A percentile compares a stretch with the other conserved stretches of the same genome.
Conservation (phyloP, 2,797 vertebrate genomes). For the Lagocephalus sceleratus region DNA sequence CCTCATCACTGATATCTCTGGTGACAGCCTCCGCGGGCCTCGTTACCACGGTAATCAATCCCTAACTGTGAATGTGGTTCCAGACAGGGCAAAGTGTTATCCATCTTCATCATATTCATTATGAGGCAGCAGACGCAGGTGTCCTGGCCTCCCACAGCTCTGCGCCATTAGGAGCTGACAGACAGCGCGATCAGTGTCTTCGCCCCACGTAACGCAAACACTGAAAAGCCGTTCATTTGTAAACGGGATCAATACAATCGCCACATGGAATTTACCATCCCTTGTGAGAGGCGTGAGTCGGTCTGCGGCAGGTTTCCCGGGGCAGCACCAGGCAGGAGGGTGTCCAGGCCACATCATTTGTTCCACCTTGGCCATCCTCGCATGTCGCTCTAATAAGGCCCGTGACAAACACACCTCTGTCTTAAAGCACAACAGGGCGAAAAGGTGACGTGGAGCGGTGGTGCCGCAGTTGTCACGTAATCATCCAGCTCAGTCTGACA, state of each 20-base stretch:
- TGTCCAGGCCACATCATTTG: conserved; percentile 51
- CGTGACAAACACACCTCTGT: conserved; percentile 37
- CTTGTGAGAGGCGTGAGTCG: conserved; percentile 14
- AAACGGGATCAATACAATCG: background rate
- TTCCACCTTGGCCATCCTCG: conserved; percentile 56
- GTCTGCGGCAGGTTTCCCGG: background rate
- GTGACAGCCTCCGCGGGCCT: conserved; percentile 51
- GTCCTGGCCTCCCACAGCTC: conserved; percentile 64
- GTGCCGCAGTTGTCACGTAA: conserved; percentile 40
- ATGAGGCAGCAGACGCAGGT: conserved; percentile 69
- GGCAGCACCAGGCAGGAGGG: conserved; percentile 56
- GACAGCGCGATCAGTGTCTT: conserved; percentile 43
- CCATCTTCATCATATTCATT: conserved; percentile 77
- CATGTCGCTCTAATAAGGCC: conserved; percentile 63
- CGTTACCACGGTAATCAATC: conserved; percentile 65
- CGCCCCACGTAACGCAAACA: conserved; percentile 26
- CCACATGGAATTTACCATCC: background rate
- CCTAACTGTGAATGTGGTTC: conserved; percentile 50
- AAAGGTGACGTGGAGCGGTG: conserved; percentile 37
- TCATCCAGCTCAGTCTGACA: conserved; percentile 28
- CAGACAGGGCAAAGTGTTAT: conserved; percentile 61
- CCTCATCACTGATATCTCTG: conserved; percentile 45
- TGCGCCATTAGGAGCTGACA: conserved; percentile 68
- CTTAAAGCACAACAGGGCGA: conserved; percentile 16
- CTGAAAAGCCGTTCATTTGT: conserved; percentile 19